phyloP scores from a whole-genome alignment of 1,140 invertebrate species.

The Drosophila repleta region DNA sequence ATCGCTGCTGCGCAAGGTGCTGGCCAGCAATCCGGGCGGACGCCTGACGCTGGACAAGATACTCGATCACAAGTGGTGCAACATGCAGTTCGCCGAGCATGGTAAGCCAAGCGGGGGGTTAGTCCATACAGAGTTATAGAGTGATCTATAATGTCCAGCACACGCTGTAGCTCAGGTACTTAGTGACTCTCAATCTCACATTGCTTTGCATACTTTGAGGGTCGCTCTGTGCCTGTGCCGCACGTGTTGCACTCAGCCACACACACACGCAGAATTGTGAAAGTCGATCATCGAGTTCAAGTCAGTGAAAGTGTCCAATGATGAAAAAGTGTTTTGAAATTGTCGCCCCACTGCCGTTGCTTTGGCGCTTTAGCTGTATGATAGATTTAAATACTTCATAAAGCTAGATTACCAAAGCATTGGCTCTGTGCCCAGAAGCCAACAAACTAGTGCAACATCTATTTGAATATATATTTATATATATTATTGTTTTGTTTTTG shows the following conservation, averaged over 20 bases:
- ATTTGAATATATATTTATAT: background rate
- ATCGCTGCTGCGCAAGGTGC: constrained; percentile 90
- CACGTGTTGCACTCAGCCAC: constrained; percentile 31
- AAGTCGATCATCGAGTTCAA: too few species aligned
- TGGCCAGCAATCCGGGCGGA: constrained; percentile 87
- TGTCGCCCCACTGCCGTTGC: constrained; percentile 84
- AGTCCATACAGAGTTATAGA: too few species aligned
- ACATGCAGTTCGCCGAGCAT: constrained; percentile 85
- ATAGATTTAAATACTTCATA: constrained; percentile 90
- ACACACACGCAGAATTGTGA: background rate
- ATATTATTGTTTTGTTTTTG: constrained; percentile 42
- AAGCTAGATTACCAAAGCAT: constrained; percentile 98
- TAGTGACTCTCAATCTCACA: constrained; percentile 90
- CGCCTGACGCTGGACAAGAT: constrained; percentile 89
- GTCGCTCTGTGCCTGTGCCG: constrained; percentile 85
- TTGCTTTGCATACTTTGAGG: constrained; percentile 84
- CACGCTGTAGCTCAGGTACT: constrained; percentile 88
- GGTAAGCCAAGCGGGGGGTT: constrained; percentile 76
- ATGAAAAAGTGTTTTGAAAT: too few species aligned
- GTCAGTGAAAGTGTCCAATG: too few species aligned
- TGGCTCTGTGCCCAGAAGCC: constrained; percentile 69
- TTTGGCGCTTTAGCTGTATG: constrained; percentile 99
- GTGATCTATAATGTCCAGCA: background rate
- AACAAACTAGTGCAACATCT: background rate
- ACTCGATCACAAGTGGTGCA: constrained; percentile 91